Evolutionary conservation across 2,888 invertebrate species (phyloP).

Genomic region (Hydrotaea cyrtoneurina): DNA sequence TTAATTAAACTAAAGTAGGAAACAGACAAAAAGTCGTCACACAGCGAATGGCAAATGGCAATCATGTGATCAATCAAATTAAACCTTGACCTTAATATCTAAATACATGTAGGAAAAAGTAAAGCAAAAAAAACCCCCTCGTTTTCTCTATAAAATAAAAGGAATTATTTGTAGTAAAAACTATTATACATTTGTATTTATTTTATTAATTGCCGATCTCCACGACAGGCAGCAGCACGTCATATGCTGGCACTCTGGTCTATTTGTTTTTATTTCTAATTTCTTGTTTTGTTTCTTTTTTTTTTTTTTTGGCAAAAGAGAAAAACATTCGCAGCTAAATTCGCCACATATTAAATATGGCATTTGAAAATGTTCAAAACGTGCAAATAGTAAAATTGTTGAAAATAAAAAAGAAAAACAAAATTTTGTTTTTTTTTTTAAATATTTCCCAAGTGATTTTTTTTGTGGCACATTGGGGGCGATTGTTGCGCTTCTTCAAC

Average conservation of each 20-base stretch:
- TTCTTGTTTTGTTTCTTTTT: not conserved
- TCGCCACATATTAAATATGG: not conserved
- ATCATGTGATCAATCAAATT: constrained; percentile 70
- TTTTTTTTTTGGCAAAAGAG: not conserved
- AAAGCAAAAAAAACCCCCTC: not conserved
- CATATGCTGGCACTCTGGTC: not conserved
- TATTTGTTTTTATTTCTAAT: not conserved
- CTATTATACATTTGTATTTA: constrained; percentile 3
- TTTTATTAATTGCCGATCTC: not conserved
- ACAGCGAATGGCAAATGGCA: constrained; percentile 22
- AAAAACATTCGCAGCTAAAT: not conserved
- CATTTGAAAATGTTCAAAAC: not conserved
- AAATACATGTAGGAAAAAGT: constrained; percentile 52
- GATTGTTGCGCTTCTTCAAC: not conserved
- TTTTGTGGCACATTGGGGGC: no score
- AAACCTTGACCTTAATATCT: constrained; percentile 76
- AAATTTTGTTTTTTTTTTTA: not conserved
- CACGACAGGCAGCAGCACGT: not conserved
- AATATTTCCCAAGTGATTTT: not conserved
- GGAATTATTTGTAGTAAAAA: not conserved
- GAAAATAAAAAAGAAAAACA: not conserved
- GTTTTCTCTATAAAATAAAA: not conserved
- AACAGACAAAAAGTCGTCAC: not conserved
- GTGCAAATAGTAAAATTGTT: not conserved
- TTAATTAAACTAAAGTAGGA: constrained; percentile 2